phyloP scores from a whole-genome alignment of 1,140 invertebrate species.

The Lepidostoma basale region DNA sequence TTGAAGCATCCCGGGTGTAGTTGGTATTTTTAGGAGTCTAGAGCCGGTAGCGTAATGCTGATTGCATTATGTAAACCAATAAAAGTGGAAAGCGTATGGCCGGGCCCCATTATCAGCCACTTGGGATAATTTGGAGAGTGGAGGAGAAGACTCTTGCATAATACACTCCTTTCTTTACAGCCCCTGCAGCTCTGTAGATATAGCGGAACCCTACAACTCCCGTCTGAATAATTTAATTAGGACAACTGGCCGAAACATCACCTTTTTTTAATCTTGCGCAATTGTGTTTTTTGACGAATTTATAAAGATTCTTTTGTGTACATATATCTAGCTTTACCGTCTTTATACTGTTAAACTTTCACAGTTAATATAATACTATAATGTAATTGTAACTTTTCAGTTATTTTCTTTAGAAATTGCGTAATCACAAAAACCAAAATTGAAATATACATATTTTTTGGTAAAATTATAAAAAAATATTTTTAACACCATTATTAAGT shows the following conservation, averaged over 20 bases:
- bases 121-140: slow-evolving; percentile 11
- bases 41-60: neutral
- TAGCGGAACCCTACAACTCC: too few species aligned
- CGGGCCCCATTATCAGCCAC: slow-evolving; percentile 1
- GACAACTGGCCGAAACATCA: neutral
- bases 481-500: too few species aligned
- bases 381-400: too few species aligned
- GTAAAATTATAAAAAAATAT: too few species aligned
- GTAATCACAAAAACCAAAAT: too few species aligned
- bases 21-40: too few species aligned
- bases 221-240: too few species aligned
- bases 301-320: neutral
- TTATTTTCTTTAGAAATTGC: too few species aligned
- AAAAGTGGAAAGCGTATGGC: neutral
- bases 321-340: neutral
- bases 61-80: slow-evolving; percentile 18
- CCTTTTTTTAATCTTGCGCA: neutral
- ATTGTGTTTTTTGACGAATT: neutral
- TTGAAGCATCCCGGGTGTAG: too few species aligned
- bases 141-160: neutral
- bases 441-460: too few species aligned
- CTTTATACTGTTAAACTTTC: neutral
- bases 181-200: too few species aligned
- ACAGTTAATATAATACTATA: neutral
- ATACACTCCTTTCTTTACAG: neutral